These are phyloP conservation scores for Anthopleura sola DNA, from an alignment of 64 coral and sea anemone genomes.

Conservation along the genomic window DNA sequence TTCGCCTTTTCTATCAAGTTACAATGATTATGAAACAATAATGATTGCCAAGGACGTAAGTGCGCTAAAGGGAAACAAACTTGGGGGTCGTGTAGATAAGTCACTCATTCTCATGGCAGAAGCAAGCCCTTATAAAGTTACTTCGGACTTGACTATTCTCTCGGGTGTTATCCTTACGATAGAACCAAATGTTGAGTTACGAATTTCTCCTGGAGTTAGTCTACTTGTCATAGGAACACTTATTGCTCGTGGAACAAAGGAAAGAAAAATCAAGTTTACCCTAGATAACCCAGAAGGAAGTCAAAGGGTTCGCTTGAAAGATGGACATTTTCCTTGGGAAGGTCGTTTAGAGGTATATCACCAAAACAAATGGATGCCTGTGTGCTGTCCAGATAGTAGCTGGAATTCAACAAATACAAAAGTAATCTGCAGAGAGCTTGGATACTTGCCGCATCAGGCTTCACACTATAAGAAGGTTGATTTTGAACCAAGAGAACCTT, in stretches of 20 bases:
- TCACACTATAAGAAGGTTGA: not conserved
- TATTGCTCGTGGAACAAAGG: conserved; percentile 43
- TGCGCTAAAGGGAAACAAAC: not conserved
- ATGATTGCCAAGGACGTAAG: not conserved
- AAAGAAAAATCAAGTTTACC: conserved; percentile 42
- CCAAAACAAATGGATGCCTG: conserved; percentile 46
- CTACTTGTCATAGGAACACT: conserved; percentile 67
- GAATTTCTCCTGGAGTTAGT: conserved; percentile 43
- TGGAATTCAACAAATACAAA: not conserved
- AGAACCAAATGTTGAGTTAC: conserved; percentile 57
- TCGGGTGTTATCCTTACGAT: conserved; percentile 43
- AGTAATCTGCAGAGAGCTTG: conserved; percentile 61
- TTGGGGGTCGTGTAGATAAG: conserved; percentile 52
- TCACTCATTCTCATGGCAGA: conserved; percentile 36
- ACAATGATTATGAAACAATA: not conserved
- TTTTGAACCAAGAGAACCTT: not conserved
- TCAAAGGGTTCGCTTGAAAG: conserved; percentile 31
- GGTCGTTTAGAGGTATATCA: conserved; percentile 43
- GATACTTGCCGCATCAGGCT: conserved; percentile 12
- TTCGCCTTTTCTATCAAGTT: conserved; percentile 32
- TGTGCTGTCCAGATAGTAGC: not conserved
- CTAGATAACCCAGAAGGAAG: not conserved
- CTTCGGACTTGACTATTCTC: conserved; percentile 54
- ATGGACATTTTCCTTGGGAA: conserved; percentile 65
- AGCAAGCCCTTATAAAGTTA: conserved; percentile 59